Evolutionary conservation across 1,140 invertebrate species (phyloP), one percentile per base, ranked within the genome.

Genomic region (Pseudomyrmex cubaensis): DNA sequence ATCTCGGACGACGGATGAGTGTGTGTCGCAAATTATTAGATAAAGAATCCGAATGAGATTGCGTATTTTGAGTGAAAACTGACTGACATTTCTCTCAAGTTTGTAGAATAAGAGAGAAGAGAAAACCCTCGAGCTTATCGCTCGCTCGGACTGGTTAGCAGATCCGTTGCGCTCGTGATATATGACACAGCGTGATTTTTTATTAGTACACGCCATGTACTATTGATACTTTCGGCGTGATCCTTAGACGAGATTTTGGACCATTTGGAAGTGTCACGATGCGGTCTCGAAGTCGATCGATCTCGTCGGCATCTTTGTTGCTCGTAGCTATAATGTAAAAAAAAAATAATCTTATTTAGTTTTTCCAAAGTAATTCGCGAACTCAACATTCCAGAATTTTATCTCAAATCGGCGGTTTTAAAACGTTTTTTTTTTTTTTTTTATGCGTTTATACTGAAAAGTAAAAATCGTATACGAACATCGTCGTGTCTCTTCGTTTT

Each of bases 171-270:
- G 61, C 73, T 73, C 86, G 80, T 70, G 70, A 83, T 83, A 75
- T 52, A 75, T 52, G 22, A 56, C 62, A 80, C 69, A 83, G 84
- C 80, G 84, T 85, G 52, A 85, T 85, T 52, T 70, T 35, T 57
- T 76, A 85, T 57, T 76, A 85, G 84, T 57, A 17, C 63, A 50
- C 67, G 80, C 84, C 72, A 46, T 56, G 80, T 57, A 69, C 70
- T 59, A 59, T 25, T 54, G 61, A 56, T 67, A 84, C 84, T 64
- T 20, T 22, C 0, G 35, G 84, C 83, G 77, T 48, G 72, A 82
- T 85, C 80, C 85, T 76, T 85, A 82, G 85, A 88, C 35, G 35
- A 77, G 74, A 88, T 57, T 76, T 67, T 89, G 87, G 87, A 89
- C 87, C 87, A 89, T 84, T 84, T 62, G 67, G 61, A 70, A 44